Conservation (phyloP, 2,113 vertebrate species). For the Cephalopholis sonnerati region DNA sequence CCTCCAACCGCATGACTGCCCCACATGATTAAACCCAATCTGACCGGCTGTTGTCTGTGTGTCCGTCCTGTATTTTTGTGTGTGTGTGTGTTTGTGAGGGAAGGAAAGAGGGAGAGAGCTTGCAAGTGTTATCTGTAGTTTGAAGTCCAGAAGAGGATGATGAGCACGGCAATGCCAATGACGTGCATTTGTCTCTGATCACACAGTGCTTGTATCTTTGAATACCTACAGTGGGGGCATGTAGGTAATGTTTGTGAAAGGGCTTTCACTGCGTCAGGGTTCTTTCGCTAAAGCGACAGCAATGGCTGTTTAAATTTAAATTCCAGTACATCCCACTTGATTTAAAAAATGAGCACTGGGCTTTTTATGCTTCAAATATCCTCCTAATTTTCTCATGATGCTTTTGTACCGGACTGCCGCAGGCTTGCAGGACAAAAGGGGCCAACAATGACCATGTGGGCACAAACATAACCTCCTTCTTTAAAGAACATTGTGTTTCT, state of each 20-base stretch:
- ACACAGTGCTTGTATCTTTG: conserved; percentile 2
- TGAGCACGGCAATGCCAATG: neutral
- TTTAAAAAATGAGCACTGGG: neutral
- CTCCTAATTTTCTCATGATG: conserved; percentile 17
- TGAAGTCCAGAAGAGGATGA: neutral
- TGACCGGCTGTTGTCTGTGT: conserved; percentile 32
- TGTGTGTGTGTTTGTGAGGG: neutral
- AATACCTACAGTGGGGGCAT: neutral
- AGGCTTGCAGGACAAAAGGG: conserved; percentile 39
- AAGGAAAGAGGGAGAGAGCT: neutral
- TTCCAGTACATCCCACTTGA: conserved; percentile 9
- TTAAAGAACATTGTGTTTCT: conserved; percentile 45
- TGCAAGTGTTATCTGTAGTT: conserved; percentile 7
- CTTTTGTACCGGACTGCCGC: conserved; percentile 2
- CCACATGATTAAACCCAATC: conserved; percentile 72
- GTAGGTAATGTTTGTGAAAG: conserved; percentile 17
- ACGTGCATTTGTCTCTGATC: conserved; percentile 24
- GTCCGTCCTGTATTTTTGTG: conserved; percentile 24
- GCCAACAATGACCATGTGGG: conserved; percentile 3
- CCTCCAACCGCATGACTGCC: conserved; percentile 66
- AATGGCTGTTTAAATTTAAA: conserved; percentile 12
- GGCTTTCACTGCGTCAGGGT: neutral
- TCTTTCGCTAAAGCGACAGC: neutral
- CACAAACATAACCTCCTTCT: conserved; percentile 16
- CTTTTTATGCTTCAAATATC: neutral